Evolutionary conservation across 2,797 vertebrate genomes (phyloP).

Genomic region (Haliaeetus vocifer): DNA sequence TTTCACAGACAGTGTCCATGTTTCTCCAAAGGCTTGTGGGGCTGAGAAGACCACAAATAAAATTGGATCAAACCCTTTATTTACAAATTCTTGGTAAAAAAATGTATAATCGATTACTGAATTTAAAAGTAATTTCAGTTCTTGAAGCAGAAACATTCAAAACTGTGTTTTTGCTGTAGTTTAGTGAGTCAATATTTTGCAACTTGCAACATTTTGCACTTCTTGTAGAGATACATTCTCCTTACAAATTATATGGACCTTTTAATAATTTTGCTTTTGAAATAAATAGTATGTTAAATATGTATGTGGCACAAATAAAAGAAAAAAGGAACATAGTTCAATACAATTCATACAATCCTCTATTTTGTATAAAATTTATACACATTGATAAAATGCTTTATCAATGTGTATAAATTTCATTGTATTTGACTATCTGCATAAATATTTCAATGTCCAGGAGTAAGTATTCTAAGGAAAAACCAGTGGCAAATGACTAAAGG

Average conservation of each 20-base stretch:
- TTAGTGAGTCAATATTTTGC: not conserved
- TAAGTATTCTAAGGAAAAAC: not conserved
- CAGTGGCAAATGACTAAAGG: not conserved
- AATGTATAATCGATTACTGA: not conserved
- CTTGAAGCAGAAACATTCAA: not conserved
- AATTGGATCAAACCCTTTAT: not conserved
- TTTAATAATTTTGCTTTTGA: not conserved
- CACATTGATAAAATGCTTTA: not conserved
- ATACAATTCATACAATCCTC: not conserved
- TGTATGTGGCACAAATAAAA: not conserved
- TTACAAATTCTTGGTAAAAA: not conserved
- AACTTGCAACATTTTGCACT: not conserved
- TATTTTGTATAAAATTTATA: not conserved
- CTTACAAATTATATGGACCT: not conserved
- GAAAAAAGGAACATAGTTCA: not conserved
- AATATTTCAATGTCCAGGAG: not conserved
- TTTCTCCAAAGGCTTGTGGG: not conserved
- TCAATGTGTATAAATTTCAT: not conserved
- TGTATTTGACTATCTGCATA: not conserved
- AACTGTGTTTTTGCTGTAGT: not conserved
- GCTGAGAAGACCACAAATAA: not conserved
- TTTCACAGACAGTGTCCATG: not conserved
- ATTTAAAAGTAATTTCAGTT: not conserved
- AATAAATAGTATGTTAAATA: not conserved
- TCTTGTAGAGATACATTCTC: not conserved